Conservation (phyloP, 2,888 invertebrate species). For the Drosophila ustulata region DNA sequence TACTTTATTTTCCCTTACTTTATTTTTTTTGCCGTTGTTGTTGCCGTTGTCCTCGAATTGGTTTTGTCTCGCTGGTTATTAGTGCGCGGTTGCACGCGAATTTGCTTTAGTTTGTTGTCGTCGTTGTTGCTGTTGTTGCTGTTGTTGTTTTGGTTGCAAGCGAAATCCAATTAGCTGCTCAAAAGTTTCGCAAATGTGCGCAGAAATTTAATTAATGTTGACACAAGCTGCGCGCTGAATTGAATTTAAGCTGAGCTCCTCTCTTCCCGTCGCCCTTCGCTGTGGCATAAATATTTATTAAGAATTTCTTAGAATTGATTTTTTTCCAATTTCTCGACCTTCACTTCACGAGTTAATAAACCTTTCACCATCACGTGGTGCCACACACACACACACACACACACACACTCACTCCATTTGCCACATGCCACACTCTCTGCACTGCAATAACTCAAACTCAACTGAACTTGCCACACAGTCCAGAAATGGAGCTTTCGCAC, state of each 20-base stretch:
- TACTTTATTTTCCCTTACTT: constrained; percentile 58
- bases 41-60: constrained; percentile 52
- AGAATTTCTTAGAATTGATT: not conserved
- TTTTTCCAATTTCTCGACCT: constrained; percentile 41
- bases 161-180: constrained; percentile 81
- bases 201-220: constrained; percentile 79
- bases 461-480: constrained; percentile 27
- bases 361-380: constrained; percentile 48
- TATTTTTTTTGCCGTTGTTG: constrained; percentile 11
- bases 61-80: constrained; percentile 66
- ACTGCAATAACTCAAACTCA: constrained; percentile 53
- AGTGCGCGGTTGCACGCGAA: constrained; percentile 76
- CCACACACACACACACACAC: constrained; percentile 11
- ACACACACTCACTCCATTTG: constrained; percentile 8
- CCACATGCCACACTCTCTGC: constrained; percentile 17
- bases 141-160: constrained; percentile 55
- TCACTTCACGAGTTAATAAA: constrained; percentile 27
- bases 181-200: constrained; percentile 75
- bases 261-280: not conserved
- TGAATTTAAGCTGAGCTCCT: constrained; percentile 46
- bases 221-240: constrained; percentile 64
- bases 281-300: not conserved
- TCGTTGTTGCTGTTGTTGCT: constrained; percentile 26
- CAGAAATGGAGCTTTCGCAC: constrained; percentile 14
- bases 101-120: constrained; percentile 53